A percentile compares a stretch with the other conserved stretches of the same genome.
Conservation (phyloP, 2,888 invertebrate species). For the Drosophila longiperda region DNA sequence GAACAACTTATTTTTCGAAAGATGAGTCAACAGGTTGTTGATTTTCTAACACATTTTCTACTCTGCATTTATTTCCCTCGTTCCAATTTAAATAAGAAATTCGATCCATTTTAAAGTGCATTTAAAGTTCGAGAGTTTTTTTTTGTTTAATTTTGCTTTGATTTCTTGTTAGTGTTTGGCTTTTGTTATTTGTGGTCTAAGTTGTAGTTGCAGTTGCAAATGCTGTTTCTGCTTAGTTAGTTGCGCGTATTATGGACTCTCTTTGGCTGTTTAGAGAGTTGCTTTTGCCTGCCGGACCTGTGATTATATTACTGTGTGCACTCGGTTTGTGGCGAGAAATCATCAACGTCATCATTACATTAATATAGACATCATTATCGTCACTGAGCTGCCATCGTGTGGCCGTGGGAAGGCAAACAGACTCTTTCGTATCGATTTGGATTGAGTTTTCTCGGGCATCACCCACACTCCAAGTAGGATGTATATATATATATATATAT, state of each 20-base stretch:
- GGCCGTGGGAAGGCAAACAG: slow-evolving; percentile 67
- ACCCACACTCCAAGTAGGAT: slow-evolving; percentile 34
- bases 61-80: not conserved
- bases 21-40: slow-evolving; percentile 21
- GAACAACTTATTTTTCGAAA: slow-evolving; percentile 4
- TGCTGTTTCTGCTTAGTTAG: slow-evolving; percentile 52
- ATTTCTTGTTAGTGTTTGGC: slow-evolving; percentile 52
- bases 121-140: slow-evolving; percentile 32
- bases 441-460: slow-evolving; percentile 30
- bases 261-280: slow-evolving; percentile 70
- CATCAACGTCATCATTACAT: slow-evolving; percentile 28
- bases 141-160: slow-evolving; percentile 13
- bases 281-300: slow-evolving; percentile 48
- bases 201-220: slow-evolving; percentile 53
- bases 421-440: slow-evolving; percentile 42
- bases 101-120: slow-evolving; percentile 34
- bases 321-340: slow-evolving; percentile 42
- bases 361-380: slow-evolving; percentile 13
- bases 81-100: slow-evolving; percentile 8
- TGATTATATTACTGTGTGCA: slow-evolving; percentile 61
- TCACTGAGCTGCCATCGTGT: slow-evolving; percentile 17
- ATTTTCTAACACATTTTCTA: not conserved
- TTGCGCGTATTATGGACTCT: slow-evolving; percentile 71
- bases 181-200: slow-evolving; percentile 33
- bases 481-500: not conserved